Evolutionary conservation across 2,888 invertebrate species (phyloP), one percentile per base, ranked within the genome.

Genomic region (Podabrus alpinus): DNA sequence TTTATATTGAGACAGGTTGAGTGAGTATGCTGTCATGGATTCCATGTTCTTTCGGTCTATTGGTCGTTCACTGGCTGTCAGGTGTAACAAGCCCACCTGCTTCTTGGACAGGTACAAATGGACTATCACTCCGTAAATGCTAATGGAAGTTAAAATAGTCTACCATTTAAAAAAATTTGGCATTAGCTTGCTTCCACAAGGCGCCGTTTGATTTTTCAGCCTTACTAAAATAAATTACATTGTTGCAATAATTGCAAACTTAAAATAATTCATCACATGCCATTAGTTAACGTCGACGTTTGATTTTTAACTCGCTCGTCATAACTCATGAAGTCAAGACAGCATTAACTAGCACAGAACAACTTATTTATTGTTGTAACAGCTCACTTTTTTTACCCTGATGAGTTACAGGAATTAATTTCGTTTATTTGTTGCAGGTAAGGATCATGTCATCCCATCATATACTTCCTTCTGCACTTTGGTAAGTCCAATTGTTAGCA

Each of bases 41-140:
- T 45, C 71, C 75, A 72, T 71, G 71, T 72, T 71, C 68, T 66
- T 66, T 64, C 62, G 69, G 62, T 71, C 66, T 75, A 75, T 75
- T 75, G 71, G 71, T 71, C 68, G 68, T 67, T 75, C 60, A 24
- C 29, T 67, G 66, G 71, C 72, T 69, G 73, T 73, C 73, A 73
- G 73, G 73, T 73, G 73, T 69, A 72, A 69, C 70, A 74, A 59
- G 59, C 68, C 69, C 75, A 75, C 71, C 71, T 75, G 75, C 69
- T 72, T 64, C 19, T 69, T 59, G 64, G 75, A 75, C 75, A 75
- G 75, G 64, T 71, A 75, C 75, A 75, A 75, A 75, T 75, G 72
- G 68, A 71, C 71, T 68, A 75, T 72, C 71, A 69, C 72, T 66
- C 66, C 68, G 71, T 61, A 45, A 71, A 60, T 68, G 64, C 29